Percentiles rank a stretch among this genome's conserved stretches.
These are phyloP conservation scores for Pelusios castaneus DNA, from an alignment of 2,113 vertebrate species.

Conservation along the genomic window DNA sequence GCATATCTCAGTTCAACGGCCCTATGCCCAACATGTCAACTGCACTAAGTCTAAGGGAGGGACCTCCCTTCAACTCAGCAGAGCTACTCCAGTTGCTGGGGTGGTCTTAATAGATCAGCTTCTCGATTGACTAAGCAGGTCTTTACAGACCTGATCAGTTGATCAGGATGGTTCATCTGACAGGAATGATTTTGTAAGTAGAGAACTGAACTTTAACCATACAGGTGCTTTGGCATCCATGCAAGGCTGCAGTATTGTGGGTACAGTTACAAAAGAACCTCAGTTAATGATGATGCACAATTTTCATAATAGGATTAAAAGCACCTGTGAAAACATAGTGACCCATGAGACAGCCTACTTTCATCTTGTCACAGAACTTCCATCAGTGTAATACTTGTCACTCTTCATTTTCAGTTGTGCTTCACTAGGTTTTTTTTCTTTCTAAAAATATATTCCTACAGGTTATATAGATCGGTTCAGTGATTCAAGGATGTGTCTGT, in stretches of 20 bases:
- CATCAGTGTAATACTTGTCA: neutral
- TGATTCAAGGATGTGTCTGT: neutral
- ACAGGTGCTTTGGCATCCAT: neutral
- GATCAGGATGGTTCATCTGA: too few relatives aligned
- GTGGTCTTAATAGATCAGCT: too few relatives aligned
- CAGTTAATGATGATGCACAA: neutral
- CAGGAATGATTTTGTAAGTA: too few relatives aligned
- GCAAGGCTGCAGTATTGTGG: neutral
- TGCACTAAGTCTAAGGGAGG: too few relatives aligned
- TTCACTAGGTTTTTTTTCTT: slow-evolving; percentile 39
- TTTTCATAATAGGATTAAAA: neutral
- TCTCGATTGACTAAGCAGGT: too few relatives aligned
- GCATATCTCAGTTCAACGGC: too few relatives aligned
- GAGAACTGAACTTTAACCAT: neutral
- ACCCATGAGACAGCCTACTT: neutral
- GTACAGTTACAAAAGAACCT: neutral
- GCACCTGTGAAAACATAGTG: neutral
- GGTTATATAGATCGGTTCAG: neutral
- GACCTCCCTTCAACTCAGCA: too few relatives aligned
- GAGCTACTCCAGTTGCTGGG: too few relatives aligned
- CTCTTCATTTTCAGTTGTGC: slow-evolving; percentile 9
- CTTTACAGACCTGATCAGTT: too few relatives aligned
- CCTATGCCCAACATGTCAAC: too few relatives aligned
- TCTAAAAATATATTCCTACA: neutral
- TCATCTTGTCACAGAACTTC: slow-evolving; percentile 27